Conservation (phyloP, 2,797 vertebrate genomes). For the Taenioides sp. region DNA sequence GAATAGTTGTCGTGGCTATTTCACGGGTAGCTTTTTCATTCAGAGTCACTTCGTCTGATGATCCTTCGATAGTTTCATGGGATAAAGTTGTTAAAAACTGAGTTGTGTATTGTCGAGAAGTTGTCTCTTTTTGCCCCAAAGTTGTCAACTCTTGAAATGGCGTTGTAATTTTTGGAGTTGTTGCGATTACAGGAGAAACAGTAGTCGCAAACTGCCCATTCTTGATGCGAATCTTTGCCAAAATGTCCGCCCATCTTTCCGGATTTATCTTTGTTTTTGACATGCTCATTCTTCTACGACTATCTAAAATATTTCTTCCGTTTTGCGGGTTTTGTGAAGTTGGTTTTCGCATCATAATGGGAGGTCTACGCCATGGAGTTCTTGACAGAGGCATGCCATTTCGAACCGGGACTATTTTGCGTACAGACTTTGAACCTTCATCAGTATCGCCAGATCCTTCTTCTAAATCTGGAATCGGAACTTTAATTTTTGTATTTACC, state of each 20-base stretch:
- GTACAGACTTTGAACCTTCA: conserved; percentile 46
- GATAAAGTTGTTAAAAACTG: not conserved
- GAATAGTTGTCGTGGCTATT: conserved; percentile 13
- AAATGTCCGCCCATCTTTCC: conserved; percentile 89
- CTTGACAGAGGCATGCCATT: conserved; percentile 58
- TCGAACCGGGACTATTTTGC: conserved; percentile 44
- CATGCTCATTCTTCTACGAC: conserved; percentile 78
- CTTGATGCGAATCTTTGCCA: conserved; percentile 86
- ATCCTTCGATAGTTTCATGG: conserved; percentile 51
- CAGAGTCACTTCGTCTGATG: conserved; percentile 54
- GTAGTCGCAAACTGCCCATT: conserved; percentile 65
- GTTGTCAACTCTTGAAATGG: conserved; percentile 17
- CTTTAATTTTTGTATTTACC: conserved; percentile 69
- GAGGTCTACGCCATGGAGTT: conserved; percentile 52
- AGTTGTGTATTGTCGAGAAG: not conserved
- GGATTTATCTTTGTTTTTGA: conserved; percentile 88
- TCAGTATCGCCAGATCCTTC: conserved; percentile 80
- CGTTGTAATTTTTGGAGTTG: not conserved
- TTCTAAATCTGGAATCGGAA: conserved; percentile 58
- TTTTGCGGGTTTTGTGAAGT: conserved; percentile 56
- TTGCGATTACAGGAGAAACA: conserved; percentile 20
- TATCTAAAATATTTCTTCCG: conserved; percentile 74
- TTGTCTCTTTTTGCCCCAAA: not conserved
- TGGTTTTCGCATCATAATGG: conserved; percentile 55
- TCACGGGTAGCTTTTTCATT: conserved; percentile 38